Evolutionary conservation across 2,113 vertebrate genomes (phyloP), one percentile per base, ranked within the genome.

Genomic region (Toxostoma redivivum): DNA sequence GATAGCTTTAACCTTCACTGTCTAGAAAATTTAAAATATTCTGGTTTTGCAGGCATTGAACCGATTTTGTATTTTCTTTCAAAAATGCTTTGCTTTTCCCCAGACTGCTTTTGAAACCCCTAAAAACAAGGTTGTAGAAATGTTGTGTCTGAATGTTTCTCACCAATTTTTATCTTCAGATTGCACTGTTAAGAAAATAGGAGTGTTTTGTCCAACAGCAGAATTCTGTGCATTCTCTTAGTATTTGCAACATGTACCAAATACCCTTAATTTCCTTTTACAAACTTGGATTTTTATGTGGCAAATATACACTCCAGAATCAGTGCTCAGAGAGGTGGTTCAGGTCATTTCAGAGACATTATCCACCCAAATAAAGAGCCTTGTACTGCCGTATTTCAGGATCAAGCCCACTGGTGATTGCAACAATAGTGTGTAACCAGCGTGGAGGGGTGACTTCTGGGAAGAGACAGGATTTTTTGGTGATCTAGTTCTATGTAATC

Each of bases 1-100:
- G 97, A 96, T 97, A 97, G 97, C 97, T 97, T 98, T 98, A 98
- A 98, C 97, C 97, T 98, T 97, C 97, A 96, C 96, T 98, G 97
- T 98, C 98, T 85, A 96, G 89, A 95, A 96, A 95, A 97, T 94
- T 66, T 95, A 76, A 95, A 95, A 94, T 97, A 88, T 89, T 92
- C 80, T 30, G 35, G 31, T 31, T 81, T 80, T 92, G 84, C 92
- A 87, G 84, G 20, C 89, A 61, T 54, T 71, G 62, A 91, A 64
- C 60, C 35, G 64, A n/a, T 62, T 74, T 93, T 85, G 17, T 80
- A 48, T 96, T 95, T 95, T 82, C 51, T 51, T 92, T 50, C 67
- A 76, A 61, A 88, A 96, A 72, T 40, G 72, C 45, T 91, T 84
- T 83, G 44, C 48, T 62, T 70, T 88, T 95, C 65, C 65, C 83